These are phyloP conservation scores for Emys orbicularis DNA, from an alignment of 2,797 vertebrate species.

Conservation along the genomic window DNA sequence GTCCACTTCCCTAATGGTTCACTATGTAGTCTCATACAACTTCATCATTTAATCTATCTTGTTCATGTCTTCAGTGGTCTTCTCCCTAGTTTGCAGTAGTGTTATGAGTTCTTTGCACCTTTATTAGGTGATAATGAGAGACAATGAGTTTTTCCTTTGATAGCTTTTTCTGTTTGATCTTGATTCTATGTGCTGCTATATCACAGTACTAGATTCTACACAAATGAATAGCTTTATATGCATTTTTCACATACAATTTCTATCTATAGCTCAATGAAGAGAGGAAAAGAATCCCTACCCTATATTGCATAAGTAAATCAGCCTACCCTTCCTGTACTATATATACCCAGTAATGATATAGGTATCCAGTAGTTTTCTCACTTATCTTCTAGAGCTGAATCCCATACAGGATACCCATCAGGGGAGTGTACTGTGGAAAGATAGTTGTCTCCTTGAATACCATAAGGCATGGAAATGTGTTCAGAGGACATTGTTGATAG, in stretches of 20 bases:
- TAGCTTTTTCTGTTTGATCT: slow-evolving; percentile 64
- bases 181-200: not conserved
- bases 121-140: slow-evolving; percentile 71
- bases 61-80: not conserved
- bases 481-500: not conserved
- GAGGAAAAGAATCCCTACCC: not conserved
- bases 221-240: not conserved
- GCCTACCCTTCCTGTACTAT: not conserved
- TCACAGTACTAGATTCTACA: not conserved
- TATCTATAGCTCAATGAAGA: not conserved
- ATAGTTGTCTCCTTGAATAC: not conserved
- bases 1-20: slow-evolving; percentile 23
- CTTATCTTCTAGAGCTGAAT: not conserved
- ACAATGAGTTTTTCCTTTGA: slow-evolving; percentile 43
- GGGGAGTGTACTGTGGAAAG: not conserved
- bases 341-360: not conserved
- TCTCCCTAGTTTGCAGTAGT: slow-evolving; percentile 50
- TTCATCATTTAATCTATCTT: slow-evolving; percentile 7
- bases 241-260: not conserved
- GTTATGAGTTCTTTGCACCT: slow-evolving; percentile 47
- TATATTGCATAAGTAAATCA: rapidly evolving
- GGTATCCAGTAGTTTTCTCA: not conserved
- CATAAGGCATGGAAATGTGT: not conserved
- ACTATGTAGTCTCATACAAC: not conserved
- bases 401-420: not conserved